Base-by-base conservation (phyloP, 2,113 vertebrate genomes). In the Pluvialis apricaria region DNA sequence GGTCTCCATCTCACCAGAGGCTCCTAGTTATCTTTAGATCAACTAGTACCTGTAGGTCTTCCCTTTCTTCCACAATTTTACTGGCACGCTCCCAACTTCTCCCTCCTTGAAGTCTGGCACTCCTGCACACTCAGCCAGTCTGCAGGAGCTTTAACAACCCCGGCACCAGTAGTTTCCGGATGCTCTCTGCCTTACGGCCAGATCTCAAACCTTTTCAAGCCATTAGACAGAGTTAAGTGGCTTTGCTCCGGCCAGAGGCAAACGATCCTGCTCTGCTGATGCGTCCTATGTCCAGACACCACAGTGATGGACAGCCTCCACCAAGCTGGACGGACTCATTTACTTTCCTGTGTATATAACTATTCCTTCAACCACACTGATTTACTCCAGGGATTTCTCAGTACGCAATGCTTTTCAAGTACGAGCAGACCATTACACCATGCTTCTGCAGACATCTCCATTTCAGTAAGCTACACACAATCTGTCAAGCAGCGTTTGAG, bases 1-100 rank as follows among this genome's bases (percentile, higher is more conserved):
- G 54, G 15, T 22, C 8, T 81, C 13, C 15, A 17, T 36, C 49
- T 58, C 70, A 20, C 8, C 0, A 0, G 8, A 60, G 31, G 20
- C 55, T 93, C 47, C n/a, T 13, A 17, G 7, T 22, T 84, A 51
- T 49, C 60, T 44, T 78, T 36, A 60, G 29, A 64, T 86, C 60
- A 78, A 15, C 16, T 12, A 52, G 86, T 52, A 65, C 15, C 31
- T 45, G 32, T 36, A 81, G 38, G 29, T 8, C 18, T 78, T 81
- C 80, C 42, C n/a, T 66, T 70, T 36, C 24, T 47, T 76, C 49
- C 8, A 9, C 29, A n/a, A 0, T 34, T 68, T 81, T 38, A 8
- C 45, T 88, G 69, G 25, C 51, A 40, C 0, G 0, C 5, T 91
- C 62, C 54, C 68, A 92, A 3, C 21, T 49, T 54, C 15, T 86